These are phyloP conservation scores for Brachyptera putata DNA, from an alignment of 2,888 invertebrate genomes.

Conservation along the genomic window DNA sequence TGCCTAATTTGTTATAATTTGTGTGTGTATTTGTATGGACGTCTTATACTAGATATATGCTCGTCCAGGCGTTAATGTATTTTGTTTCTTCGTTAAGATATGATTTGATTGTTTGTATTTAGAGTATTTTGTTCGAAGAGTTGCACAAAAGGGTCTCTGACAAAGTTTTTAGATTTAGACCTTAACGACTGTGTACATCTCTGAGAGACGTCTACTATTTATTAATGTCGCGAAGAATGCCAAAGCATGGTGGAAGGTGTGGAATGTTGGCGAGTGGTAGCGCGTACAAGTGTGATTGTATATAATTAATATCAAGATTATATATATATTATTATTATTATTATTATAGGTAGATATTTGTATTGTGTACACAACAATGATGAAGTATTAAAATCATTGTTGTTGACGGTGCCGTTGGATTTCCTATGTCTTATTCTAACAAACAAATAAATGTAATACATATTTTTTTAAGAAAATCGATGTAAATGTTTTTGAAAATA, in stretches of 20 bases:
- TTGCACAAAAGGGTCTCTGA: not conserved
- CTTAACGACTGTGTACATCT: not conserved
- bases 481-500: too few relatives aligned
- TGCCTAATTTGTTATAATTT: slow-evolving; percentile 6
- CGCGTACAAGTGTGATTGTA: slow-evolving; percentile 1
- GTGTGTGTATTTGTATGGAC: not conserved
- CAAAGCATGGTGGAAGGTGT: not conserved
- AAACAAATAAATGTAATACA: slow-evolving; percentile 1
- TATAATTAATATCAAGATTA: not conserved
- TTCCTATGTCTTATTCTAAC: slow-evolving; percentile 1
- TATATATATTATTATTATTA: not conserved
- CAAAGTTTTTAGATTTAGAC: not conserved
- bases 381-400: not conserved
- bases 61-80: slow-evolving; percentile 1
- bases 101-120: not conserved
- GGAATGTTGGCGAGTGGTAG: not conserved
- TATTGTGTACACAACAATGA: not conserved
- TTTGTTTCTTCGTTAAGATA: not conserved
- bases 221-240: not conserved
- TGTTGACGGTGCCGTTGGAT: not conserved
- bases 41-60: not conserved
- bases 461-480: slow-evolving; percentile 5
- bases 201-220: not conserved
- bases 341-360: not conserved
- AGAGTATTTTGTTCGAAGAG: not conserved